Conservation (phyloP, 2,888 invertebrate genomes). For the Philereme vetulata region DNA sequence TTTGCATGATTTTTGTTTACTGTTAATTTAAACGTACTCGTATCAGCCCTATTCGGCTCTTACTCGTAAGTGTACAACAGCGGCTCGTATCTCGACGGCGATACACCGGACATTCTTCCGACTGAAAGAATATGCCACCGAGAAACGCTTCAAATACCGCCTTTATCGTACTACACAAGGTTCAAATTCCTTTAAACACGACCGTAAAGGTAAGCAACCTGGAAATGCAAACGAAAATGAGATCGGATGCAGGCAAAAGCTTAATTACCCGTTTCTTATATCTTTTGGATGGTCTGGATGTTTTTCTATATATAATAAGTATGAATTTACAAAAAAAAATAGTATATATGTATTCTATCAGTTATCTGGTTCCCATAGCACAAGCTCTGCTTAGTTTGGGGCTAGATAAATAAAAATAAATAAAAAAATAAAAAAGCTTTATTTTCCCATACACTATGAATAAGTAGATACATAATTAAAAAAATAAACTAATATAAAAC, state of each 20-base stretch:
- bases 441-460: too few species aligned
- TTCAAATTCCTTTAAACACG: slow-evolving; percentile 45
- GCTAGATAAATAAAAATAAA: too few species aligned
- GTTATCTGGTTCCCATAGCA: too few species aligned
- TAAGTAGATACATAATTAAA: too few species aligned
- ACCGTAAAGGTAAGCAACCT: slow-evolving; percentile 46
- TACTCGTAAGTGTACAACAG: slow-evolving; percentile 61
- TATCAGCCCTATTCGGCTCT: slow-evolving; percentile 54
- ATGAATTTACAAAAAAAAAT: too few species aligned
- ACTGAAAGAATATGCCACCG: slow-evolving; percentile 50
- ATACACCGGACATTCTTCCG: slow-evolving; percentile 58
- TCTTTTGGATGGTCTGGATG: not conserved
- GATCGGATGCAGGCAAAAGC: slow-evolving; percentile 32
- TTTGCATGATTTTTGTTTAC: not conserved
- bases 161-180: slow-evolving; percentile 44
- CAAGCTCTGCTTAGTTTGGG: too few species aligned
- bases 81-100: slow-evolving; percentile 57
- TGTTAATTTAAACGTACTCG: slow-evolving; percentile 6
- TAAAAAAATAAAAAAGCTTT: too few species aligned
- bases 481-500: too few species aligned
- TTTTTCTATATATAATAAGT: too few species aligned
- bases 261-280: not conserved
- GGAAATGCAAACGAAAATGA: slow-evolving; percentile 55
- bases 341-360: too few species aligned
- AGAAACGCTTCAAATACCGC: slow-evolving; percentile 43